These are phyloP conservation scores for Tetanocera ferruginea DNA, from an alignment of 2,888 invertebrate species.

Conservation along the genomic window DNA sequence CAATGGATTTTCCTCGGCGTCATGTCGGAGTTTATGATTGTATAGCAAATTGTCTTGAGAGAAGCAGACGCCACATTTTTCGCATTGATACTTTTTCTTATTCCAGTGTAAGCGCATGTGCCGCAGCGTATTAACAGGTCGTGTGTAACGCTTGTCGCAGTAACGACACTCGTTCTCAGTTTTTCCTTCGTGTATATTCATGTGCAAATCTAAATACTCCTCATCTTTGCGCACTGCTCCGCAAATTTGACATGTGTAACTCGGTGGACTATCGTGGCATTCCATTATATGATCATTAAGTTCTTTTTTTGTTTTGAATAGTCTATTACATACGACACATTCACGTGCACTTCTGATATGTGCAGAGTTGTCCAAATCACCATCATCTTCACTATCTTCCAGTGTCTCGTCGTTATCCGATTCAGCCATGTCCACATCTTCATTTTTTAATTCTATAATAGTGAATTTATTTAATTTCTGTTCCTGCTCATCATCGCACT, in stretches of 20 bases:
- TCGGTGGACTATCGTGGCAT: conserved; percentile 51
- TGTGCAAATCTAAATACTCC: conserved; percentile 65
- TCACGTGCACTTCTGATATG: conserved; percentile 15
- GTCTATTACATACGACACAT: conserved; percentile 19
- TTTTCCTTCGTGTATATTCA: conserved; percentile 66
- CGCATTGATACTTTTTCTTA: conserved; percentile 67
- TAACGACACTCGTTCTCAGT: conserved; percentile 67
- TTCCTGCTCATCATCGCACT: conserved; percentile 40
- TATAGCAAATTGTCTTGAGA: conserved; percentile 65
- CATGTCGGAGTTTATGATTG: conserved; percentile 64
- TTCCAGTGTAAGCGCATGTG: conserved; percentile 68
- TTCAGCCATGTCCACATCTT: conserved; percentile 34
- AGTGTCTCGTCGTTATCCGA: conserved; percentile 10
- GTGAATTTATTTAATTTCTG: conserved; percentile 27
- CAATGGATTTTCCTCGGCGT: conserved; percentile 66
- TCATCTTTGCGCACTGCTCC: conserved; percentile 62
- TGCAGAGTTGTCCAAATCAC: neutral
- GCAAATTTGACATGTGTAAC: conserved; percentile 59
- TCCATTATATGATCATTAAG: conserved; percentile 55
- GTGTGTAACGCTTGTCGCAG: conserved; percentile 63
- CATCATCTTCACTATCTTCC: conserved; percentile 45
- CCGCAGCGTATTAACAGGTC: conserved; percentile 64
- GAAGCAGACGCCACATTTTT: conserved; percentile 66
- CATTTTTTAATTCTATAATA: conserved; percentile 23
- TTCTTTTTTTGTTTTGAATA: conserved; percentile 19